Percentiles rank a stretch among this genome's conserved stretches.
phyloP scores from a whole-genome alignment of 2,113 vertebrate species.

The Pedetes capensis region DNA sequence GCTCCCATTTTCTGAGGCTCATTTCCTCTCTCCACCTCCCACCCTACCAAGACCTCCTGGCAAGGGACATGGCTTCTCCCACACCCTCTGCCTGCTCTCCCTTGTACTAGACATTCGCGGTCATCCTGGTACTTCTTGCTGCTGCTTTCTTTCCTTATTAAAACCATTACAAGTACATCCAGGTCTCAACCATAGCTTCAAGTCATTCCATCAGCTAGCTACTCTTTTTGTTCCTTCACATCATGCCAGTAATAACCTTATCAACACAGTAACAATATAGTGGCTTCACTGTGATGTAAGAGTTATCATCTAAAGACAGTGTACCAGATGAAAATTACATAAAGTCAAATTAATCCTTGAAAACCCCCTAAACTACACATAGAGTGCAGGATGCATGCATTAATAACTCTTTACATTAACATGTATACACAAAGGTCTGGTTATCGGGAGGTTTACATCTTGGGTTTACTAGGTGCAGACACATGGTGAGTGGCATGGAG shows the following conservation, averaged over 20 bases:
- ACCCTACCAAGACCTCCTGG: background rate
- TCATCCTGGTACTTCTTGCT: background rate
- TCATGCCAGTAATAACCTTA: background rate
- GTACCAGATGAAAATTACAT: background rate
- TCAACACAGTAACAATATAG: background rate
- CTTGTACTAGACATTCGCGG: background rate
- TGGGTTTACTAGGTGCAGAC: background rate
- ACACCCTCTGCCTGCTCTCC: background rate
- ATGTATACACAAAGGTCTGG: background rate
- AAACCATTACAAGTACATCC: constrained; percentile 2
- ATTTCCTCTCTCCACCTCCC: background rate
- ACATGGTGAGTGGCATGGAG: background rate
- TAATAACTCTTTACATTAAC: background rate
- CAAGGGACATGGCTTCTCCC: background rate
- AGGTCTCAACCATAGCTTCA: background rate
- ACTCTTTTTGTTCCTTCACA: background rate
- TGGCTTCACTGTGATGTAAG: background rate
- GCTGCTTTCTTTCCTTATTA: background rate
- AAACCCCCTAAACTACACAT: background rate
- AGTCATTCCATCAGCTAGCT: background rate
- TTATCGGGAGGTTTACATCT: background rate
- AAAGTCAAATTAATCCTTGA: constrained; percentile 29
- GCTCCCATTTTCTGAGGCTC: background rate
- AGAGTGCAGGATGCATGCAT: background rate
- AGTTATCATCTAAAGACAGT: background rate